Evolutionary conservation across 2,888 invertebrate species (phyloP).

Genomic region (Lithophane semibrunnea): DNA sequence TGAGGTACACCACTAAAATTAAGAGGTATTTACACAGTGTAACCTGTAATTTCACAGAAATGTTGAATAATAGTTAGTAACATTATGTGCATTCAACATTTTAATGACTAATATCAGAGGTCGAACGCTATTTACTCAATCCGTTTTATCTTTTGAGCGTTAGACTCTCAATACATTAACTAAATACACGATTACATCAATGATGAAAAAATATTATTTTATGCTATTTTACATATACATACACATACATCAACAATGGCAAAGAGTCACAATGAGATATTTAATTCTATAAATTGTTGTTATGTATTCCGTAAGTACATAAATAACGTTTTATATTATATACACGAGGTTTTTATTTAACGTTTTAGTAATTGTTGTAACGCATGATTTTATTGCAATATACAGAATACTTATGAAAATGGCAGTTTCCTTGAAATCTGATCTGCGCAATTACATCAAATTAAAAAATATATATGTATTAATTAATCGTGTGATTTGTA

Average conservation of each 20-base stretch:
- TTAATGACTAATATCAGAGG: constrained; percentile 28
- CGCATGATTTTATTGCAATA: constrained; percentile 61
- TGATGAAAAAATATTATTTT: constrained; percentile 67
- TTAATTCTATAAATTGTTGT: constrained; percentile 43
- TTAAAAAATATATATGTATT: constrained; percentile 20
- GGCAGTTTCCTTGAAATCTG: constrained; percentile 57
- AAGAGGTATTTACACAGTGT: constrained; percentile 66
- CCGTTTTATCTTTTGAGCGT: constrained; percentile 54
- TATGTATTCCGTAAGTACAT: constrained; percentile 63
- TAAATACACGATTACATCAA: constrained; percentile 53
- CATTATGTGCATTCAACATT: constrained; percentile 55
- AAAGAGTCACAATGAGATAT: constrained; percentile 53
- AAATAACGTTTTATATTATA: constrained; percentile 51
- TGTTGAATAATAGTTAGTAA: constrained; percentile 43
- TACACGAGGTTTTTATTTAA: constrained; percentile 50
- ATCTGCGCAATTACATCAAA: constrained; percentile 7
- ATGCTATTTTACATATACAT: constrained; percentile 55
- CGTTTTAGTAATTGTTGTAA: constrained; percentile 46
- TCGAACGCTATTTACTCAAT: constrained; percentile 47
- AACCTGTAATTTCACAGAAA: constrained; percentile 58
- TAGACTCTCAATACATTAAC: constrained; percentile 49
- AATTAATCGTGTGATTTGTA: constrained; percentile 30
- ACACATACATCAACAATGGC: constrained; percentile 55
- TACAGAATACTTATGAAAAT: constrained; percentile 60
- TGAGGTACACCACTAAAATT: constrained; percentile 62